A percentile compares a stretch with the other conserved stretches of the same genome.
These are phyloP conservation scores for Bettongia penicillata DNA, from an alignment of 2,113 vertebrate species.

Conservation along the genomic window DNA sequence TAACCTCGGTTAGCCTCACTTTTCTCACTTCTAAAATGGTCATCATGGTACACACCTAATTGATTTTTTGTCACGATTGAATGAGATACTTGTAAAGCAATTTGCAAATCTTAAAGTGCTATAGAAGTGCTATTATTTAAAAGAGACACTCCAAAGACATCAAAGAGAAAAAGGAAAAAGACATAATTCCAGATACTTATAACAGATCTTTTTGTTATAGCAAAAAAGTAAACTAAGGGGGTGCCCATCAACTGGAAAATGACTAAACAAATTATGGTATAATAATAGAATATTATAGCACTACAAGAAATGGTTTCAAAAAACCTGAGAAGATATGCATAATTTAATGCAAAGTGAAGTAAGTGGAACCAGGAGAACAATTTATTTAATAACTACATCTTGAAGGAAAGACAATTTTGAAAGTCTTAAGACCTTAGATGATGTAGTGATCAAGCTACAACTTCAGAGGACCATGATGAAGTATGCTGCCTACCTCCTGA, in stretches of 20 bases:
- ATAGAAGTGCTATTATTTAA: neutral
- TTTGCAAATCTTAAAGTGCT: neutral
- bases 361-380: neutral
- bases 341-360: neutral
- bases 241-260: neutral
- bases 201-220: neutral
- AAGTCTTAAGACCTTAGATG: neutral
- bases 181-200: neutral
- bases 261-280: neutral
- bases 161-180: neutral
- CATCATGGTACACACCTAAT: neutral
- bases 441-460: neutral
- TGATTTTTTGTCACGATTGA: neutral
- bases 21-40: neutral
- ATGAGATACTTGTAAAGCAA: neutral
- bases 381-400: neutral
- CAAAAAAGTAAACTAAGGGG: neutral
- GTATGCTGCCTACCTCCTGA: neutral
- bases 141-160: neutral
- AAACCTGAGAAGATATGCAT: neutral
- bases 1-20: no score
- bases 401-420: neutral
- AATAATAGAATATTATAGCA: neutral
- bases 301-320: neutral
- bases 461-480: neutral